phyloP scores from a whole-genome alignment of 2,888 invertebrate genomes.

The Belgica antarctica region DNA sequence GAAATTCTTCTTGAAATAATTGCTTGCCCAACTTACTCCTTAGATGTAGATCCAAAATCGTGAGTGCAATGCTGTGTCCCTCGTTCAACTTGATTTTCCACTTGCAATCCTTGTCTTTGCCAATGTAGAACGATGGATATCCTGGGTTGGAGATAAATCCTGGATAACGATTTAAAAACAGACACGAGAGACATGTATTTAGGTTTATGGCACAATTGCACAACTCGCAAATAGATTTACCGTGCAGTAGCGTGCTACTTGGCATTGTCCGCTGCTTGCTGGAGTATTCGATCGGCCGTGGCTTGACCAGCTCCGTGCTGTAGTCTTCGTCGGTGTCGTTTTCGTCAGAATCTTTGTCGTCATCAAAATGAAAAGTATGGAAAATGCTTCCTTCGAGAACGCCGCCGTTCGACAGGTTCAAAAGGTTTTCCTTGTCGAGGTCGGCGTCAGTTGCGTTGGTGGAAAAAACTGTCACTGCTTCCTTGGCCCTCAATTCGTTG shows the following conservation, averaged over 20 bases:
- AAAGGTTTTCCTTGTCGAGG: not conserved
- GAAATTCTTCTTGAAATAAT: not conserved
- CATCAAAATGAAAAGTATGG: slow-evolving; percentile 3
- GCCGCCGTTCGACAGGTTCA: slow-evolving; percentile 1
- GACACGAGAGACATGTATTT: no score
- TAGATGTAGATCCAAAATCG: slow-evolving; percentile 68
- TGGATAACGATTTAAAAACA: no score
- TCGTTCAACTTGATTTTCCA: slow-evolving; percentile 65
- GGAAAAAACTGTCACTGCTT: not conserved
- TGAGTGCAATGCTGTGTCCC: slow-evolving; percentile 64
- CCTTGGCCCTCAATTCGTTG: slow-evolving; percentile 8
- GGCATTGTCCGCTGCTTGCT: slow-evolving; percentile 47
- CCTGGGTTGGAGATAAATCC: slow-evolving; percentile 71
- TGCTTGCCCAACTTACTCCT: slow-evolving; percentile 58
- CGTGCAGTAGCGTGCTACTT: slow-evolving; percentile 53
- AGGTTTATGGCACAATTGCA: no score
- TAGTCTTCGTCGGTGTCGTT: slow-evolving; percentile 14
- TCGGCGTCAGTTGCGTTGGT: not conserved
- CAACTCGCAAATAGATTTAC: no score
- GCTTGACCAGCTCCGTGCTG: not conserved
- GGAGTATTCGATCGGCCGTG: slow-evolving; percentile 38
- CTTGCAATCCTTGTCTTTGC: slow-evolving; percentile 60
- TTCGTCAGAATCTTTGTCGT: not conserved
- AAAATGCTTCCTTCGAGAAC: slow-evolving; percentile 16
- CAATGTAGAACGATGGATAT: slow-evolving; percentile 72